A percentile compares a stretch with the other conserved stretches of the same genome.
These are phyloP conservation scores for Drosophila neocordata DNA, from an alignment of 1,140 invertebrate species.

Conservation along the genomic window DNA sequence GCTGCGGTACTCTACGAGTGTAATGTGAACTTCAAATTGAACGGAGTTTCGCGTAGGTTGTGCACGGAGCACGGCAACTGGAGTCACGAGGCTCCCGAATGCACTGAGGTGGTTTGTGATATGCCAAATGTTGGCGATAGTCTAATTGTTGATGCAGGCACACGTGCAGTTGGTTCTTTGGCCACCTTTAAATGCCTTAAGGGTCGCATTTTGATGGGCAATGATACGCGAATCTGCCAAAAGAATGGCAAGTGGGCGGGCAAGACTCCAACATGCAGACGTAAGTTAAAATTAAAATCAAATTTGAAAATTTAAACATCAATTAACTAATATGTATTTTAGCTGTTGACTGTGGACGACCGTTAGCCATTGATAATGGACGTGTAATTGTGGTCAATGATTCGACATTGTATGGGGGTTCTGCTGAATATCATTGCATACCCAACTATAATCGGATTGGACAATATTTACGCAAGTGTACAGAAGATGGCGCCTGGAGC, in stretches of 20 bases:
- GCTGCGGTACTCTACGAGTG: conserved; percentile 93
- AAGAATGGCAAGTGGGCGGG: conserved; percentile 93
- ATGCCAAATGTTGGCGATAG: conserved; percentile 86
- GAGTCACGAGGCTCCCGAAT: conserved; percentile 90
- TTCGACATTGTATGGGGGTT: conserved; percentile 90
- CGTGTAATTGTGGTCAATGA: conserved; percentile 93
- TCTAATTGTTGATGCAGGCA: conserved; percentile 84
- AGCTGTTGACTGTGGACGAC: conserved; percentile 92
- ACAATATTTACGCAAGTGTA: conserved; percentile 91
- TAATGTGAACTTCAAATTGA: conserved; percentile 90
- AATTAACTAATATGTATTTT: background rate
- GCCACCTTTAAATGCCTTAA: conserved; percentile 91
- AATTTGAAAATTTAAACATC: background rate
- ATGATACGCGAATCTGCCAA: conserved; percentile 89
- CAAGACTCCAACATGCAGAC: conserved; percentile 89
- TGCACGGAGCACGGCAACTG: conserved; percentile 95
- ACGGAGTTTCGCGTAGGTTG: conserved; percentile 90
- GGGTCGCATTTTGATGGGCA: conserved; percentile 91
- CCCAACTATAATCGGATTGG: conserved; percentile 92
- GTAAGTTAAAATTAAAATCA: conserved; percentile 85
- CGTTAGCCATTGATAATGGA: conserved; percentile 91
- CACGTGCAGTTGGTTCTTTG: conserved; percentile 86
- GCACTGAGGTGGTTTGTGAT: conserved; percentile 91
- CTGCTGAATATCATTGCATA: conserved; percentile 94
- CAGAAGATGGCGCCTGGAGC: conserved; percentile 92